These are phyloP conservation scores for Amorpha juglandis DNA, from an alignment of 2,888 invertebrate species.

Conservation along the genomic window DNA sequence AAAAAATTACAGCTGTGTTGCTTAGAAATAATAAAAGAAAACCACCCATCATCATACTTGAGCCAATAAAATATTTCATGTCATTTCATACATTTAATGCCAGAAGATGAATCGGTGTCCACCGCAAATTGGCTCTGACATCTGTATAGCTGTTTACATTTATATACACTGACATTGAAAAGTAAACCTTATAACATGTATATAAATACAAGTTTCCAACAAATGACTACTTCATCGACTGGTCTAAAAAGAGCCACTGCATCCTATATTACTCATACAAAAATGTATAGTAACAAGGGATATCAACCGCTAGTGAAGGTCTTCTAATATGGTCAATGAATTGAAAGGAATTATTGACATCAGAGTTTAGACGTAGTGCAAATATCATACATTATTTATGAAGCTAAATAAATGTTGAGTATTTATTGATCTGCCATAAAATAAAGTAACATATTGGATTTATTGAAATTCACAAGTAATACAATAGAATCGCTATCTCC, in stretches of 20 bases:
- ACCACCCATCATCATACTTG: slow-evolving; percentile 39
- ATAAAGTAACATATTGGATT: slow-evolving; percentile 3
- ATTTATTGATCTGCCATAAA: slow-evolving; percentile 27
- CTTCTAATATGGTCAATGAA: slow-evolving; percentile 37
- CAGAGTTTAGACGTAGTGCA: slow-evolving; percentile 47
- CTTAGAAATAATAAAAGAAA: background rate
- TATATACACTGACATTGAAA: slow-evolving; percentile 34
- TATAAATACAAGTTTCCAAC: slow-evolving; percentile 31
- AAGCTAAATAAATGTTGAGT: slow-evolving; percentile 28
- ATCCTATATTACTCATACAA: slow-evolving; percentile 1
- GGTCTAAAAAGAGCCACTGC: slow-evolving; percentile 33
- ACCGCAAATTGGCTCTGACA: slow-evolving; percentile 69
- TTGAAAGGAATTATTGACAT: slow-evolving; percentile 45
- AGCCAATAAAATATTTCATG: slow-evolving; percentile 61
- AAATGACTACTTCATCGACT: slow-evolving; percentile 23
- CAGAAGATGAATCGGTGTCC: slow-evolving; percentile 69
- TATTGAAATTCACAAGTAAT: background rate
- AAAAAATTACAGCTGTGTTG: background rate
- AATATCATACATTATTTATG: slow-evolving; percentile 62
- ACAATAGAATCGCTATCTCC: background rate
- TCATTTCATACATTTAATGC: slow-evolving; percentile 63
- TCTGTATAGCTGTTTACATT: slow-evolving; percentile 50
- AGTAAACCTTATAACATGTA: slow-evolving; percentile 31
- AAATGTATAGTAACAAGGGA: background rate
- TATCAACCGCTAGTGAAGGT: slow-evolving; percentile 30